phyloP scores from a whole-genome alignment of 2,113 vertebrate genomes.

The Rhizomys pruinosus region DNA sequence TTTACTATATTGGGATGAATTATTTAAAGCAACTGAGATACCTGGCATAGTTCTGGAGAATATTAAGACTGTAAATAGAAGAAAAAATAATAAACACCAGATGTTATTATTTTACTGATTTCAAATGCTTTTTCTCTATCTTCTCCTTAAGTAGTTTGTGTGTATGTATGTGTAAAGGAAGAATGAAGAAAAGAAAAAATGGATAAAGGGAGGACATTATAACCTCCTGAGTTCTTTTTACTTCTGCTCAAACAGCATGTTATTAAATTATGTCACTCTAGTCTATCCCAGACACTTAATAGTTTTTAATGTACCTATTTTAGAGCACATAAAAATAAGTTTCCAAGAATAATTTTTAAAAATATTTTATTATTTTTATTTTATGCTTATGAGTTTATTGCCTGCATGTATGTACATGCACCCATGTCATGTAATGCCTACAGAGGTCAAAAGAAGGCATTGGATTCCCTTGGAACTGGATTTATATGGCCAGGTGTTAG shows the following conservation, averaged over 20 bases:
- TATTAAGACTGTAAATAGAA: neutral
- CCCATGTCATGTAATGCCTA: too few relatives aligned
- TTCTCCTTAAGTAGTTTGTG: neutral
- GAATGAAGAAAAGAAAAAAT: neutral
- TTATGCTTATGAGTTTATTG: too few relatives aligned
- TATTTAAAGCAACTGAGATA: conserved; percentile 62
- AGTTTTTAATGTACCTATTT: conserved; percentile 27
- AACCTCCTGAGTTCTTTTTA: conserved; percentile 44
- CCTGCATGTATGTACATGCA: too few relatives aligned
- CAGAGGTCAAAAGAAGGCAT: too few relatives aligned
- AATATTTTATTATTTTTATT: neutral
- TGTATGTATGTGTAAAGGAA: neutral
- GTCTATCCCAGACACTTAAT: neutral
- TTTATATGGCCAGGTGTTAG: too few relatives aligned
- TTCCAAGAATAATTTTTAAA: conserved; percentile 53
- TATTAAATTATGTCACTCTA: conserved; percentile 20
- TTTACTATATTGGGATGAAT: conserved; percentile 73
- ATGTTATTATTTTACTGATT: neutral
- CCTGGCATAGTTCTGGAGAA: conserved; percentile 10
- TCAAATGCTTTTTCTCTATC: neutral
- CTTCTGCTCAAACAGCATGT: neutral
- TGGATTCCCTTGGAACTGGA: too few relatives aligned
- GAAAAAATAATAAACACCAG: conserved; percentile 12
- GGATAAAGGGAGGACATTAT: neutral
- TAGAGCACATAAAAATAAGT: neutral